A percentile compares a stretch with the other conserved stretches of the same genome.
phyloP scores from a whole-genome alignment of 2,888 invertebrate species.

The Ceramica pisi region DNA sequence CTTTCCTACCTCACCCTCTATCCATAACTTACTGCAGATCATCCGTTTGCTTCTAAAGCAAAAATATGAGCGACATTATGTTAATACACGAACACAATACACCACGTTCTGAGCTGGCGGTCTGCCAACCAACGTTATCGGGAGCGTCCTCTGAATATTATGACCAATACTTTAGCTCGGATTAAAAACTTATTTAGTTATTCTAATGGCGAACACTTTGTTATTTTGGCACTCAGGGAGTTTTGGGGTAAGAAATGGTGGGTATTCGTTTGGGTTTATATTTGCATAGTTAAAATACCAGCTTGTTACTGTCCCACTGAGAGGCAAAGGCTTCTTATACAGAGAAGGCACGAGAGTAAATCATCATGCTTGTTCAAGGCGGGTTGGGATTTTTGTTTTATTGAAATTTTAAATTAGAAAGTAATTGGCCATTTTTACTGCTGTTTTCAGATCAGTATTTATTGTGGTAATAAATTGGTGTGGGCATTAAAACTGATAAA shows the following conservation, averaged over 20 bases:
- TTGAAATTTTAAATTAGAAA: no score
- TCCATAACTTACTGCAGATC: conserved; percentile 31
- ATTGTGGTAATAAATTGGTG: no score
- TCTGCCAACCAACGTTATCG: conserved; percentile 65
- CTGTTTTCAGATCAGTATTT: no score
- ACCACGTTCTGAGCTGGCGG: conserved; percentile 56
- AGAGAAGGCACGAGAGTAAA: no score
- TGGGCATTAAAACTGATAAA: no score
- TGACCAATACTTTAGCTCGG: conserved; percentile 67
- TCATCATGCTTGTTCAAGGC: no score
- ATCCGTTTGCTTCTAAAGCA: conserved; percentile 54
- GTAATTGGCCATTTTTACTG: no score
- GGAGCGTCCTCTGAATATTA: conserved; percentile 66
- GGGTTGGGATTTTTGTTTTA: no score
- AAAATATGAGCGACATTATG: conserved; percentile 58
- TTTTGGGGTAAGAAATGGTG: conserved; percentile 16
- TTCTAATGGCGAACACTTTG: conserved; percentile 53
- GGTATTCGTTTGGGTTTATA: not conserved
- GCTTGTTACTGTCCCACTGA: not conserved
- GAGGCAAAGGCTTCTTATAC: no score
- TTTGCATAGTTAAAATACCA: not conserved
- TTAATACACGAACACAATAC: conserved; percentile 62
- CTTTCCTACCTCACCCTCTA: not conserved
- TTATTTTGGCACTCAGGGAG: conserved; percentile 47
- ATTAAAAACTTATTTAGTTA: conserved; percentile 71